Percentiles rank a stretch among this genome's conserved stretches.
phyloP scores from a whole-genome alignment of 2,113 vertebrate species.

The Rostratula benghalensis region DNA sequence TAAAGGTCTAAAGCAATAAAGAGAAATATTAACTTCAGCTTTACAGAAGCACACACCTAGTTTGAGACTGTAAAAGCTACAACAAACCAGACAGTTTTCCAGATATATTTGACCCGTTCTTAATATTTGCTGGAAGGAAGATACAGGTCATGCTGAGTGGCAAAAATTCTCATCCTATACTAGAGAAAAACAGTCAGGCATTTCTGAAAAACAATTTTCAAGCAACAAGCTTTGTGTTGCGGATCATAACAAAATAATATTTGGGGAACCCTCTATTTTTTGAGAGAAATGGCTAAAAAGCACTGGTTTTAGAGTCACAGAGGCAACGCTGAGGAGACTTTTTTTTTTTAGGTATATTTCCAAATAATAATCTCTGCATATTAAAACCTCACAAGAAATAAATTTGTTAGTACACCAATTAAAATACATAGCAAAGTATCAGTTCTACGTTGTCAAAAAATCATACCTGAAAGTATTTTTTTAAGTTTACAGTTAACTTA shows the following conservation, averaged over 20 bases:
- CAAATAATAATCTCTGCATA: neutral
- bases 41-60: neutral
- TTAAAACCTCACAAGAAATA: neutral
- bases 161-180: neutral
- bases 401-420: neutral
- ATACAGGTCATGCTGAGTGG: neutral
- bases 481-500: neutral
- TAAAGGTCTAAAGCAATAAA: neutral
- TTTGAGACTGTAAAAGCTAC: neutral
- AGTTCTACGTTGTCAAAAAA: neutral
- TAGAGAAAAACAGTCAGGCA: neutral
- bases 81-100: neutral
- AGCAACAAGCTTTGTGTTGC: neutral
- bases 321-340: neutral
- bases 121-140: neutral
- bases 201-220: neutral
- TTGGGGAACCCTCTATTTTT: neutral
- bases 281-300: neutral
- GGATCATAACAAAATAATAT: neutral
- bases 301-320: neutral
- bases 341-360: neutral
- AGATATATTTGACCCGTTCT: neutral
- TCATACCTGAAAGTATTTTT: neutral
- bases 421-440: neutral
- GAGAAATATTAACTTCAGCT: neutral